These are phyloP conservation scores for Branchellion lobata DNA, from an alignment of 2,888 invertebrate species.

Conservation along the genomic window DNA sequence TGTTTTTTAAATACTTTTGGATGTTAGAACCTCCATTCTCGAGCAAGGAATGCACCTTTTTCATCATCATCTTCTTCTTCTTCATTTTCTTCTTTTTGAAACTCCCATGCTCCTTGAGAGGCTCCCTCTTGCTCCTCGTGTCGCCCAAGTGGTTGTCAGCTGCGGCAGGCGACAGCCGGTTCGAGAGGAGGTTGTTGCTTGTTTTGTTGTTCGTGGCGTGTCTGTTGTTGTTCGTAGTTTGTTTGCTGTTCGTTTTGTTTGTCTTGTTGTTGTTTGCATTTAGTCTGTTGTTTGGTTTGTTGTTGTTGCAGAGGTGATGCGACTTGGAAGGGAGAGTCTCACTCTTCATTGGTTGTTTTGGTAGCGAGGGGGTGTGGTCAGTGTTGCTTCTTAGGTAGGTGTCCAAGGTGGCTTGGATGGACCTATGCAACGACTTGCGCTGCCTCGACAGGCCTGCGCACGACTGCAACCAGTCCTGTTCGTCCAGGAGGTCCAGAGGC, in stretches of 20 bases:
- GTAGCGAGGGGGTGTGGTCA: no score
- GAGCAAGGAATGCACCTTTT: background rate
- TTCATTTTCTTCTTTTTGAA: background rate
- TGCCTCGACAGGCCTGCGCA: no score
- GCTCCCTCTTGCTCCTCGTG: background rate
- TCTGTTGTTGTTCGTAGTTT: background rate
- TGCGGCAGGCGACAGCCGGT: background rate
- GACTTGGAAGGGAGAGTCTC: no score
- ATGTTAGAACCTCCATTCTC: background rate
- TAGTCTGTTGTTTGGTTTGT: no score
- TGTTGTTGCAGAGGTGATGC: no score
- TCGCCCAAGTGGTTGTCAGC: background rate
- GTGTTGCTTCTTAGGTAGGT: no score
- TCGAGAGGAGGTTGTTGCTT: background rate
- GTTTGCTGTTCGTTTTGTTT: background rate
- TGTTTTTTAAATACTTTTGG: slow-evolving; percentile 4
- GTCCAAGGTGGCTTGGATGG: slow-evolving; percentile 23
- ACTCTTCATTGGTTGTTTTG: no score
- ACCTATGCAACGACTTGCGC: background rate
- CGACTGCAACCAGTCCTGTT: no score
- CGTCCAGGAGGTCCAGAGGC: no score
- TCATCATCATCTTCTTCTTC: background rate
- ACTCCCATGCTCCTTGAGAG: background rate
- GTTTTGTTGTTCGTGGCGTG: background rate
- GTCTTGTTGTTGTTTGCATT: no score